Evolutionary conservation across 2,888 invertebrate species (phyloP), one percentile per base, ranked within the genome.

Genomic region (Timema podura): DNA sequence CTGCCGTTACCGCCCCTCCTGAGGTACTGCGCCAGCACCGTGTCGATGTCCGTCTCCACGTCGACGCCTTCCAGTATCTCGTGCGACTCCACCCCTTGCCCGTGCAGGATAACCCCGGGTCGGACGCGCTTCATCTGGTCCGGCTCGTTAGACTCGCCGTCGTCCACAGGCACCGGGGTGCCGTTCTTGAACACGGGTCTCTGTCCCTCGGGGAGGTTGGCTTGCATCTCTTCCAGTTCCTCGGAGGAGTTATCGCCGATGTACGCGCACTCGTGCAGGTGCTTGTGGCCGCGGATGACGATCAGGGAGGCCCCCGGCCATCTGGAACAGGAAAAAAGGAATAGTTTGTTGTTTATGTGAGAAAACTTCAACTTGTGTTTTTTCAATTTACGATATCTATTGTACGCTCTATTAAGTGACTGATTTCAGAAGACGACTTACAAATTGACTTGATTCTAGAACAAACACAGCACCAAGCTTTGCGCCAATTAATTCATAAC

Each of bases 241-340:
- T 91, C 91, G 0, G 91, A 90, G 0, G 91, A 91, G 77, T 91
- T 88, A 77, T 92, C 91, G 0, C 92, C 92, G 67, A 92, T 91
- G 81, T 91, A 92, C 0, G 91, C 91, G 77, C 92, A 92, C 76
- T 91, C 89, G 76, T 91, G 89, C 0, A 92, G 83, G 78, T 91
- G 89, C 74, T 88, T 89, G 81, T 91, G 90, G 0, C 92, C 91
- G 77, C 89, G 86, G 71, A 92, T 90, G 79, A 92, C 87, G 71
- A 91, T 89, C 61, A 92, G 82, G 0, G 91, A 91, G 0, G 91
- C 90, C 0, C 92, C 92, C 0, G 90, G 91, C 85, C 87, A 89
- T 77, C 91, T 91, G 77, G 57, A 74, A 57, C 57, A 57, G 30
- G 70, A 71, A 74, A 68, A 48, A 61, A 75, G 68, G 47, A 45